Conservation (phyloP, 2,113 vertebrate genomes). For the Pygathrix nemaeus region DNA sequence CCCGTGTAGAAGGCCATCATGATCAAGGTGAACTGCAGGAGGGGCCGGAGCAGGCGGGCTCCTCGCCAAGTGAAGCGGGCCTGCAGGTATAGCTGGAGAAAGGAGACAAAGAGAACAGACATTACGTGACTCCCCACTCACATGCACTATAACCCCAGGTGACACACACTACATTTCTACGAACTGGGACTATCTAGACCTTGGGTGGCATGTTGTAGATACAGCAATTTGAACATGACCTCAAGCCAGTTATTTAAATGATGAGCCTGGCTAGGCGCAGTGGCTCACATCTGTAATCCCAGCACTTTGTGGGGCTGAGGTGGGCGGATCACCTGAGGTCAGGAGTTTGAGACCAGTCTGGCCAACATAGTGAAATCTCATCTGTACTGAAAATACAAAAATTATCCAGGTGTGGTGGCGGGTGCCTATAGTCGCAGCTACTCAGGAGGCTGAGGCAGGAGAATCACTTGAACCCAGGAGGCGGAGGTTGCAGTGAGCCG, state of each 20-base stretch:
- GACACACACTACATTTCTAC: accelerated
- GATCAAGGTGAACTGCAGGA: slow-evolving; percentile 97
- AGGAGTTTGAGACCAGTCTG: no score
- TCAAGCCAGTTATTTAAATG: background rate
- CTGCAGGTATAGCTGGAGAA: slow-evolving; percentile 94
- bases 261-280: background rate
- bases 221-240: background rate
- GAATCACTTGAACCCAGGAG: no score
- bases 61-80: slow-evolving; percentile 96
- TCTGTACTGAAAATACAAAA: no score
- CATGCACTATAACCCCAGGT: background rate
- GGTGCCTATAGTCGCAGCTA: no score
- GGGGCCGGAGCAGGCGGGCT: slow-evolving; percentile 93
- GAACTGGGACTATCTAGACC: background rate
- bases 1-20: slow-evolving; percentile 99
- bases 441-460: no score
- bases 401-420: no score
- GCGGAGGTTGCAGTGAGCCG: no score
- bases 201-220: background rate
- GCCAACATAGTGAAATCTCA: no score
- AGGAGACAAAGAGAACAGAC: background rate
- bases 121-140: background rate
- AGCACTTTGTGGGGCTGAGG: no score
- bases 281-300: no score
- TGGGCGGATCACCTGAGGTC: no score